These are phyloP conservation scores for Sinodicranocentrus sp. DNA, from an alignment of 2,888 invertebrate species.

Conservation along the genomic window DNA sequence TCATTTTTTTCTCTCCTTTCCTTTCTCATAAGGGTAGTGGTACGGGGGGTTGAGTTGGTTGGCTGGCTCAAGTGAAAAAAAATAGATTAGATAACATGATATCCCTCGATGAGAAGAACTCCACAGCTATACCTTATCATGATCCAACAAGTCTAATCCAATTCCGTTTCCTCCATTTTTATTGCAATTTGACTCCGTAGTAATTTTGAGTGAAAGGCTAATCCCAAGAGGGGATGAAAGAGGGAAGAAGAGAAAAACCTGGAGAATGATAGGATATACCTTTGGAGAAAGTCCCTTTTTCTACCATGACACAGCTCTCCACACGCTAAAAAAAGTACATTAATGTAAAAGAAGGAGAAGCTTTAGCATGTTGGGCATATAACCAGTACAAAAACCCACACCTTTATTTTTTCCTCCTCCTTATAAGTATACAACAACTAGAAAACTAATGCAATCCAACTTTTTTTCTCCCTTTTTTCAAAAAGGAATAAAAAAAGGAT, in stretches of 20 bases:
- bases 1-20: not conserved
- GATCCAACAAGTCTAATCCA: conserved; percentile 63
- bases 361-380: too few species aligned
- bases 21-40: not conserved
- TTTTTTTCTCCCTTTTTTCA: conserved; percentile 9
- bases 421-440: too few species aligned
- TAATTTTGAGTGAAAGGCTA: conserved; percentile 66
- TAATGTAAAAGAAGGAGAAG: conserved; percentile 7
- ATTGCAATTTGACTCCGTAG: conserved; percentile 61
- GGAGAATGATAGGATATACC: conserved; percentile 6
- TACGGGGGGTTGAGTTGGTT: conserved; percentile 26
- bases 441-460: conserved; percentile 28
- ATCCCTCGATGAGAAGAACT: conserved; percentile 29
- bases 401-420: too few species aligned
- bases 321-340: conserved; percentile 27
- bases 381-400: too few species aligned
- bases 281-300: not conserved
- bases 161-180: conserved; percentile 62
- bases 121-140: conserved; percentile 23
- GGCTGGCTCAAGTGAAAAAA: conserved; percentile 51
- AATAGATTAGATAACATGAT: conserved; percentile 55
- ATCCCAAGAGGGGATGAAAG: conserved; percentile 55
- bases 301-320: conserved; percentile 13
- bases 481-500: conserved; percentile 17
- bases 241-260: conserved; percentile 10